phyloP scores from a whole-genome alignment of 1,140 invertebrate species.

The Teleogryllus occipitalis region DNA sequence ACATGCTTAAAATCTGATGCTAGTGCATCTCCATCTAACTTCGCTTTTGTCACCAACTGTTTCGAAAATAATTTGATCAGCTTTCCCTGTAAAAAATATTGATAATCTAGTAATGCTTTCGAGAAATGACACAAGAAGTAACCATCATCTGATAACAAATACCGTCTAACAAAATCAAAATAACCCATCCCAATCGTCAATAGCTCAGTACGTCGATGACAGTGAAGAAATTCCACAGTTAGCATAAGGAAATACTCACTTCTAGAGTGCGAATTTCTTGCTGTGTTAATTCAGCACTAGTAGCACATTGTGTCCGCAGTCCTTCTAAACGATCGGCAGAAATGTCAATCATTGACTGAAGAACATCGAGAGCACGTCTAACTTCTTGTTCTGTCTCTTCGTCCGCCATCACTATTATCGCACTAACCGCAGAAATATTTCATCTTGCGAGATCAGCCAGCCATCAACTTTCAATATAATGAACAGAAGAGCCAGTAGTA shows the following conservation, averaged over 20 bases:
- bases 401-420: slow-evolving; percentile 36
- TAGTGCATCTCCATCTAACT: slow-evolving; percentile 50
- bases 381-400: slow-evolving; percentile 45
- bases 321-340: slow-evolving; percentile 85
- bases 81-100: slow-evolving; percentile 64
- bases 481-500: slow-evolving; percentile 7
- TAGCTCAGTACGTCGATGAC: neutral
- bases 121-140: too few species aligned
- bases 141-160: too few species aligned
- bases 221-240: neutral
- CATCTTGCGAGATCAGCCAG: slow-evolving; percentile 14
- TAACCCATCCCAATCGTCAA: too few species aligned
- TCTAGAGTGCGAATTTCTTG: slow-evolving; percentile 90
- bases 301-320: slow-evolving; percentile 83
- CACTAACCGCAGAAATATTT: slow-evolving; percentile 12
- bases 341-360: slow-evolving; percentile 92
- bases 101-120: neutral
- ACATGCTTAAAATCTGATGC: slow-evolving; percentile 51
- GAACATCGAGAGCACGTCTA: slow-evolving; percentile 46
- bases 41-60: slow-evolving; percentile 77
- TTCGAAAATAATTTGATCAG: slow-evolving; percentile 86
- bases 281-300: slow-evolving; percentile 84
- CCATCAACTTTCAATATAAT: slow-evolving; percentile 10
- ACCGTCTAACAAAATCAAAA: too few species aligned
- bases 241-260: slow-evolving; percentile 43